A percentile compares a stretch with the other conserved stretches of the same genome.
phyloP scores from a whole-genome alignment of 1,140 invertebrate genomes.

The Microplitis mediator region DNA sequence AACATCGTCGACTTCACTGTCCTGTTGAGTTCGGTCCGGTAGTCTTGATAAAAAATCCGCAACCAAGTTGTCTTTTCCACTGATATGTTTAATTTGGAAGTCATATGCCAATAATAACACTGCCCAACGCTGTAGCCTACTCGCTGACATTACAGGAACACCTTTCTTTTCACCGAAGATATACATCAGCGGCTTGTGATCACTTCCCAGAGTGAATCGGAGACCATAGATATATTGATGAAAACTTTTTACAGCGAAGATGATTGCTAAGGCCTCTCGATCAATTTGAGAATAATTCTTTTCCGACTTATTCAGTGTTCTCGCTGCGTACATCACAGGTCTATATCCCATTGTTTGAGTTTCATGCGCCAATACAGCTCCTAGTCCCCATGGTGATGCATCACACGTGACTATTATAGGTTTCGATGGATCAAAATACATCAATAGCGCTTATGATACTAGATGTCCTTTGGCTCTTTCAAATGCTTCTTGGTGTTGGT shows the following conservation, averaged over 20 bases:
- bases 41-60: constrained; percentile 42
- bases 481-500: not conserved
- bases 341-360: not conserved
- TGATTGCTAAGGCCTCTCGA: constrained; percentile 7
- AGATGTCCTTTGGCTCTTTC: not conserved
- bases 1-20: not conserved
- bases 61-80: constrained; percentile 39
- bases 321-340: not conserved
- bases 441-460: constrained; percentile 4
- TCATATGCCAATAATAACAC: constrained; percentile 46
- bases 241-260: constrained; percentile 9
- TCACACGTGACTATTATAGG: constrained; percentile 34
- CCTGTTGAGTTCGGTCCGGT: not conserved
- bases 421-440: constrained; percentile 33
- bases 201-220: constrained; percentile 3
- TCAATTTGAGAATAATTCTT: constrained; percentile 13
- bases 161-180: constrained; percentile 30
- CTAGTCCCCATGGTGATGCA: constrained; percentile 28
- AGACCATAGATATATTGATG: constrained; percentile 10
- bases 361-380: constrained; percentile 29
- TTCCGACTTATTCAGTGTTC: not conserved
- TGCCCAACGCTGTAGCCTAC: constrained; percentile 53
- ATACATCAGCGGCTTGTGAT: constrained; percentile 2
- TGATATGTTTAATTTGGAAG: constrained; percentile 48
- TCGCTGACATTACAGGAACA: constrained; percentile 42